Conservation (phyloP, 2,113 vertebrate genomes). For the Onychostruthus taczanowskii region DNA sequence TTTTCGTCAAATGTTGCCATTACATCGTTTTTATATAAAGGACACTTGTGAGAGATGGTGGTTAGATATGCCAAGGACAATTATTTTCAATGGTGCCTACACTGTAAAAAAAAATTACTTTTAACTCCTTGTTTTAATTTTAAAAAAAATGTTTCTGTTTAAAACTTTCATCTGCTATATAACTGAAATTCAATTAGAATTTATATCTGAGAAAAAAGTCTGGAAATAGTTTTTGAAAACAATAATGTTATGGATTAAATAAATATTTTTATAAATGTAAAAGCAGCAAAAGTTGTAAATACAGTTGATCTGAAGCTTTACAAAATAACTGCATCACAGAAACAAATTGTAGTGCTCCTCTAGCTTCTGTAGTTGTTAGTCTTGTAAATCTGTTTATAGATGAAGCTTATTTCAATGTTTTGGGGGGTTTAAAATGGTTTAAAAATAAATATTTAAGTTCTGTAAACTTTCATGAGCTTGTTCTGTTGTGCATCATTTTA, state of each 20-base stretch:
- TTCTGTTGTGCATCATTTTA: background rate
- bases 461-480: slow-evolving; percentile 49
- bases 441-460: slow-evolving; percentile 92
- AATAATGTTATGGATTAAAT: slow-evolving; percentile 79
- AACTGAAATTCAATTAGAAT: slow-evolving; percentile 72
- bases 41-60: slow-evolving; percentile 65
- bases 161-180: slow-evolving; percentile 71
- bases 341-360: slow-evolving; percentile 67
- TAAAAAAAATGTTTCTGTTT: slow-evolving; percentile 71
- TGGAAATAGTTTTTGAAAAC: slow-evolving; percentile 81
- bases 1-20: slow-evolving; percentile 70
- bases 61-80: slow-evolving; percentile 75
- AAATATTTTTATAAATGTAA: slow-evolving; percentile 87
- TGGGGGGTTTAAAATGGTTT: slow-evolving; percentile 69
- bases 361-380: slow-evolving; percentile 74
- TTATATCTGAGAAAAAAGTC: slow-evolving; percentile 73
- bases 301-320: slow-evolving; percentile 80
- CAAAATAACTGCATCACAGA: slow-evolving; percentile 71
- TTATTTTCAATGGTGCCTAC: slow-evolving; percentile 77
- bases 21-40: slow-evolving; percentile 66
- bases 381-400: slow-evolving; percentile 82
- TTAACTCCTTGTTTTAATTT: slow-evolving; percentile 75
- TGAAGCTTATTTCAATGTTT: slow-evolving; percentile 76
- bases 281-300: slow-evolving; percentile 81
- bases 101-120: slow-evolving; percentile 73